Evolutionary conservation across 1,140 invertebrate genomes (phyloP), one percentile per base, ranked within the genome.

Genomic region (Drosophila lini): DNA sequence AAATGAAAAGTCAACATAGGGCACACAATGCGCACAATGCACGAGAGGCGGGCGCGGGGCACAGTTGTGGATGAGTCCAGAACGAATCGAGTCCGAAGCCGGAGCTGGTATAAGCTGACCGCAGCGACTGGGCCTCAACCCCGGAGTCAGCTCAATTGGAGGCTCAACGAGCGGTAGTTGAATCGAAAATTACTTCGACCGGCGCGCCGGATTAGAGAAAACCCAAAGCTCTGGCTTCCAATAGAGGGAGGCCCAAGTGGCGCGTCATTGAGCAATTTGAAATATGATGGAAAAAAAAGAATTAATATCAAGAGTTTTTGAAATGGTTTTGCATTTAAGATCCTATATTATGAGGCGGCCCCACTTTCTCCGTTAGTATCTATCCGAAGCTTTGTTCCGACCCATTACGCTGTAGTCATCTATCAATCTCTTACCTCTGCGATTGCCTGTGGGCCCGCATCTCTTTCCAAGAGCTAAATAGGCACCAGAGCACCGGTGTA

Each of bases 1-100:
- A 86, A 89, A 88, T 86, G 83, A 88, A 86, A 89, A 86, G 83
- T 86, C 83, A 86, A 88, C 84, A 80, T 82, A 82, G 82, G 83
- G 83, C 81, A 85, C 83, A 86, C 62, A 73, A 62, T 74, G 78
- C 45, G 55, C 63, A 77, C 74, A 78, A 60, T 70, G 50, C 70
- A 41, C 36, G 22, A 69, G 58, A 38, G 41, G 50, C 15, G 28
- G 32, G 36, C 10, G 19, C 31, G n/a, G 16, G 10, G 41, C 41
- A 34, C 11, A 7, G 19, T 8, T 53, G 50, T 31, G 50, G 57
- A 48, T 59, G 31, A 65, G 41, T 45, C 41, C 63, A 36, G 36
- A 67, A 56, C 53, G 44, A 71, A 68, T 68, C 77, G 71, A 55
- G 42, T 42, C 32, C 19, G 22, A 32, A 45, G 34, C 41, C 11